phyloP scores from a whole-genome alignment of 2,888 invertebrate species.

The Elgonia sp. region DNA sequence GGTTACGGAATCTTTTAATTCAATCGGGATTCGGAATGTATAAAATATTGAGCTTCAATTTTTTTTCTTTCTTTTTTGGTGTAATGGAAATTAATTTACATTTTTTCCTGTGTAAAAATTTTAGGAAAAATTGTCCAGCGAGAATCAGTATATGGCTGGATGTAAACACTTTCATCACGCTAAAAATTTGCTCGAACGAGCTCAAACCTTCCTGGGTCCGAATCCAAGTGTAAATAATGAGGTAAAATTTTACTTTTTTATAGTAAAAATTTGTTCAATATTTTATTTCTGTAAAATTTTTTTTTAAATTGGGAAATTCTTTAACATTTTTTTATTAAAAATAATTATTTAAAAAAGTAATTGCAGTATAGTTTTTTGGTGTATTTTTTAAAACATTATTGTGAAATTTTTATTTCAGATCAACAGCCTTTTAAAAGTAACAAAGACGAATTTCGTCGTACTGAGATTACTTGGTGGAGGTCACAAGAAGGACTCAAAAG shows the following conservation, averaged over 20 bases:
- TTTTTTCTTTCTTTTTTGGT: background rate
- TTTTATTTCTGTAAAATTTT: background rate
- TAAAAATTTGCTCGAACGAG: conserved; percentile 93
- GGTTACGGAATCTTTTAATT: conserved; percentile 80
- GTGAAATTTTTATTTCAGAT: conserved; percentile 88
- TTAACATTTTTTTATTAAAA: no score
- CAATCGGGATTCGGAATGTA: conserved; percentile 29
- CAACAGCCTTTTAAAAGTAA: conserved; percentile 94
- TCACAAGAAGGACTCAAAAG: conserved; percentile 95
- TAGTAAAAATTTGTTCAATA: background rate
- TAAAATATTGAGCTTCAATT: conserved; percentile 16
- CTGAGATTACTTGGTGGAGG: conserved; percentile 96
- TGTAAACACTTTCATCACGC: conserved; percentile 98
- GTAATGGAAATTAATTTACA: conserved; percentile 1
- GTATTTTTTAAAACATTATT: background rate
- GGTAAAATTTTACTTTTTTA: conserved; percentile 78
- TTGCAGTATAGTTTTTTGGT: no score
- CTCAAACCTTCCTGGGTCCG: conserved; percentile 92
- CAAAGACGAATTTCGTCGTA: conserved; percentile 98
- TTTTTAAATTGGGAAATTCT: no score
- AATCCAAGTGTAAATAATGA: conserved; percentile 85
- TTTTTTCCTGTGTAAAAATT: conserved; percentile 8
- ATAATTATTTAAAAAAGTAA: no score
- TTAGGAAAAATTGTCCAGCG: conserved; percentile 84
- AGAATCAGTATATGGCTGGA: conserved; percentile 91